phyloP scores from a whole-genome alignment of 2,113 vertebrate species.

The Lampris megalopsis region DNA sequence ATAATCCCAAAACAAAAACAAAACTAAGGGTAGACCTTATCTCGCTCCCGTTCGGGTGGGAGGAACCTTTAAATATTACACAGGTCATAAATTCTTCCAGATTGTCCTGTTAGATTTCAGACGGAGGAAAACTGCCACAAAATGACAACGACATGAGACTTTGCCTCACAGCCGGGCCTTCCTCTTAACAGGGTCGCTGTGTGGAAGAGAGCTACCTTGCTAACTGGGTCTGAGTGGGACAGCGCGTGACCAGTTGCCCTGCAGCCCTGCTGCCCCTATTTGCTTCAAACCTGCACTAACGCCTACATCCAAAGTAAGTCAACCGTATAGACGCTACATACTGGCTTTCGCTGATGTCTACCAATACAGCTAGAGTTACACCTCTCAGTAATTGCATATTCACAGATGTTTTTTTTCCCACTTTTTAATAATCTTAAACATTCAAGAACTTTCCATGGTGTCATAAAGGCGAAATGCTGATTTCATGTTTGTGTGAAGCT shows the following conservation, averaged over 20 bases:
- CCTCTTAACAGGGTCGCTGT: slow-evolving; percentile 24
- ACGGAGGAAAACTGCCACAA: slow-evolving; percentile 38
- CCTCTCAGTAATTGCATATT: too few species aligned
- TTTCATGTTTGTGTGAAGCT: too few species aligned
- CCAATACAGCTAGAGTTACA: neutral
- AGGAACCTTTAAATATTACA: slow-evolving; percentile 45
- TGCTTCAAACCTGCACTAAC: slow-evolving; percentile 18
- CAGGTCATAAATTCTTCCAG: slow-evolving; percentile 57
- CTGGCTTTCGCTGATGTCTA: neutral
- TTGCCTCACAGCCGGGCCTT: slow-evolving; percentile 56
- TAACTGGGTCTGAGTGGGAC: slow-evolving; percentile 26
- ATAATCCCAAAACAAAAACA: slow-evolving; percentile 1
- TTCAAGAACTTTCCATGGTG: too few species aligned
- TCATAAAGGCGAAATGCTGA: too few species aligned
- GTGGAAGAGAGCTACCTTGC: slow-evolving; percentile 4
- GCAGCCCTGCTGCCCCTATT: slow-evolving; percentile 15
- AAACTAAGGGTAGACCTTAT: neutral
- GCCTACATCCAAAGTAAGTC: slow-evolving; percentile 18
- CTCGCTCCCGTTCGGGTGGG: neutral
- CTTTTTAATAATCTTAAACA: too few species aligned
- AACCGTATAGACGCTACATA: neutral
- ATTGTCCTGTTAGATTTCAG: slow-evolving; percentile 58
- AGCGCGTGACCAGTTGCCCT: slow-evolving; percentile 5
- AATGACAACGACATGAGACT: slow-evolving; percentile 61
- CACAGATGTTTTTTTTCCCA: too few species aligned